Percentiles rank a stretch among this genome's conserved stretches.
phyloP scores from a whole-genome alignment of 2,113 vertebrate species.

The Pygoscelis adeliae region DNA sequence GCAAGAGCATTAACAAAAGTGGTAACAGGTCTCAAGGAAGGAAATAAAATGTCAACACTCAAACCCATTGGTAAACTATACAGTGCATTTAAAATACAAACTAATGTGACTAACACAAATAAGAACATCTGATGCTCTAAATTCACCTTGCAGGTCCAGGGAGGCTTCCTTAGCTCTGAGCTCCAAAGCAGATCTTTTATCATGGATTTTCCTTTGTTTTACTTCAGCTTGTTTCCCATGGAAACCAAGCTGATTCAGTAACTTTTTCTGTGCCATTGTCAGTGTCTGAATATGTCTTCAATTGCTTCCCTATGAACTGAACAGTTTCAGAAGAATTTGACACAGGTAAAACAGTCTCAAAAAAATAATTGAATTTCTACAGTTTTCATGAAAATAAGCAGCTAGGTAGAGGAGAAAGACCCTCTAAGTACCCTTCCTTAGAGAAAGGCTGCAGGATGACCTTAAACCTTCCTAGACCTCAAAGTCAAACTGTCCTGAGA shows the following conservation, averaged over 20 bases:
- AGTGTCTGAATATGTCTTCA: neutral
- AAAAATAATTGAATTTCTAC: neutral
- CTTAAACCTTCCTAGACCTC: neutral
- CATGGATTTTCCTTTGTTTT: neutral
- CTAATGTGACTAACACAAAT: neutral
- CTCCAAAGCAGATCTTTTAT: neutral
- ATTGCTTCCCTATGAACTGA: neutral
- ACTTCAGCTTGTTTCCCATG: neutral
- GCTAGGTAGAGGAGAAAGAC: neutral
- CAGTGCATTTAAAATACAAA: neutral
- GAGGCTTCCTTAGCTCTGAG: neutral
- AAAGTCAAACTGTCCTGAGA: neutral
- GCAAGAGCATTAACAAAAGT: neutral
- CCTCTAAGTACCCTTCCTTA: neutral
- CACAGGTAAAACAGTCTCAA: neutral
- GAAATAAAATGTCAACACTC: neutral
- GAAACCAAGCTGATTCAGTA: neutral
- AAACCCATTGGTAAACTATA: neutral
- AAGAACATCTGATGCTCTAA: neutral
- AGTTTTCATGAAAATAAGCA: neutral
- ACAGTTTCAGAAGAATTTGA: neutral
- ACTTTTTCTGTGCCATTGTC: neutral
- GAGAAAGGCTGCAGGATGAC: neutral
- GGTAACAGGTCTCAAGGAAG: neutral
- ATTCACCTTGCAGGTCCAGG: neutral